Evolutionary conservation across 2,113 vertebrate genomes (phyloP).

Genomic region (Oncorhynchus gorbuscha): DNA sequence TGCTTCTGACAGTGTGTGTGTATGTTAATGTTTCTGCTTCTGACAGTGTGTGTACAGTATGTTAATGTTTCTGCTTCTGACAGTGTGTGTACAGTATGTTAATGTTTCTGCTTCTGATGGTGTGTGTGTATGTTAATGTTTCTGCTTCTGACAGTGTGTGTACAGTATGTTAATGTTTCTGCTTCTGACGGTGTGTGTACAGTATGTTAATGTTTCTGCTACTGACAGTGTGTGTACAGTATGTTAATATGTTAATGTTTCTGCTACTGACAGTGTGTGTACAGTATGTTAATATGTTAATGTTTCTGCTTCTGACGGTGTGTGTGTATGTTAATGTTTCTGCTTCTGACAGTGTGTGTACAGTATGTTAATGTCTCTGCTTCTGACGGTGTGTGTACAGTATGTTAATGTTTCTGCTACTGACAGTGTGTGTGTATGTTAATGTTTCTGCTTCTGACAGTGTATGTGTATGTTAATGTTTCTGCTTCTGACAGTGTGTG

Average conservation of each 20-base stretch:
- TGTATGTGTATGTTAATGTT: slow-evolving; percentile 12
- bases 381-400: neutral
- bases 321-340: slow-evolving; percentile 14
- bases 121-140: neutral
- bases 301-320: too few relatives aligned
- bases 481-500: neutral
- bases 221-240: neutral
- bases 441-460: too few relatives aligned
- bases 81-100: neutral
- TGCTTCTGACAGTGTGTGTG: neutral
- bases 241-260: neutral
- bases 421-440: neutral
- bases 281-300: neutral
- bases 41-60: neutral
- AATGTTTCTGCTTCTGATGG: neutral
- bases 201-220: neutral
- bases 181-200: neutral
- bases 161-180: slow-evolving; percentile 9
- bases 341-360: neutral
- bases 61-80: neutral
- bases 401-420: neutral
- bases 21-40: slow-evolving; percentile 4
- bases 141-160: neutral
- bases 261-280: neutral
- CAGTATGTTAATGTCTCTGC: neutral